These are phyloP conservation scores for Dolichoris vasculosae DNA, from an alignment of 1,140 invertebrate genomes.

Conservation along the genomic window DNA sequence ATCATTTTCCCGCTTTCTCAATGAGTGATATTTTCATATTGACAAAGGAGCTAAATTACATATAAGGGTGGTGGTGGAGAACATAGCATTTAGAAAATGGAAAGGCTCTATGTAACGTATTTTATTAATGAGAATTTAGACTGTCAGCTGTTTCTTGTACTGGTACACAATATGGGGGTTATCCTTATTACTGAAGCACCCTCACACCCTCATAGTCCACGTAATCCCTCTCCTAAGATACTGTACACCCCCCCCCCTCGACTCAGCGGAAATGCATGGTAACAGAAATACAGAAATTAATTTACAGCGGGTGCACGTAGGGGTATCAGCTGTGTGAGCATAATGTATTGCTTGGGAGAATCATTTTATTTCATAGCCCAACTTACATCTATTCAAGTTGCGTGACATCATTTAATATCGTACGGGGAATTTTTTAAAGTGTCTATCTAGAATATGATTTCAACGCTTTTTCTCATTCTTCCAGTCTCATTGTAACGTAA, in stretches of 20 bases:
- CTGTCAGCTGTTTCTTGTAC: slow-evolving; percentile 68
- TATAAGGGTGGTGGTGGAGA: background rate
- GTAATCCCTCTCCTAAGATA: background rate
- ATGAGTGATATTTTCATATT: background rate
- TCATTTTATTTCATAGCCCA: slow-evolving; percentile 15
- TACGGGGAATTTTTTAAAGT: background rate
- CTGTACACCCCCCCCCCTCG: slow-evolving; percentile 45
- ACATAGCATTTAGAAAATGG: background rate
- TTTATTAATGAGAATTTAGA: slow-evolving; percentile 70
- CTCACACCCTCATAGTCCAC: slow-evolving; percentile 49
- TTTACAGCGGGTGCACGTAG: slow-evolving; percentile 58
- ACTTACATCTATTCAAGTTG: background rate
- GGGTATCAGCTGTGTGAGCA: slow-evolving; percentile 70
- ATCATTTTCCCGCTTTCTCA: background rate
- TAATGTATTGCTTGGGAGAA: background rate
- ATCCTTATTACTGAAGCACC: background rate
- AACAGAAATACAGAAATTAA: background rate
- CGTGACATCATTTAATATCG: slow-evolving; percentile 34
- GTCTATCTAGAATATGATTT: background rate
- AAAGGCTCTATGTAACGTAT: slow-evolving; percentile 64
- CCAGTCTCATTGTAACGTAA: no score
- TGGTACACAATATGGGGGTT: slow-evolving; percentile 1
- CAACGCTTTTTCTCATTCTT: background rate
- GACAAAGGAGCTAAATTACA: no score
- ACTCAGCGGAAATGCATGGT: slow-evolving; percentile 46